Evolutionary conservation across 2,888 invertebrate genomes (phyloP).

Genomic region (Zeuzera pyrina): DNA sequence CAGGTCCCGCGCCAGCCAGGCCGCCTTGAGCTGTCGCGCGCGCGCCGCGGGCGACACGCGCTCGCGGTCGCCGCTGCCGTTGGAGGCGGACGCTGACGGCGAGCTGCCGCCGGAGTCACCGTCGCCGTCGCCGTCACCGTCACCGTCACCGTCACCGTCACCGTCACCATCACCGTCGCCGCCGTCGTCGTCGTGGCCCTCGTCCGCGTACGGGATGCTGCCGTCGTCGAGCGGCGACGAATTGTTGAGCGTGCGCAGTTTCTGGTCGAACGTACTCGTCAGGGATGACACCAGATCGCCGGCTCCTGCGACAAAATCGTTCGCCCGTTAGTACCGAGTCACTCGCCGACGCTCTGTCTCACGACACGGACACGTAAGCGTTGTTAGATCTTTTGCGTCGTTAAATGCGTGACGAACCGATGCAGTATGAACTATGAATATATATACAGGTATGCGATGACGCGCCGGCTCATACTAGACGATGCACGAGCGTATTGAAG

Average conservation of each 20-base stretch:
- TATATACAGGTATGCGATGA: conserved; percentile 18
- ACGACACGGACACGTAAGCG: conserved; percentile 40
- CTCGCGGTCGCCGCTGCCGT: conserved; percentile 16
- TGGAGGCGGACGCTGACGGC: conserved; percentile 35
- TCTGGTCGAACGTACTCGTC: conserved; percentile 89
- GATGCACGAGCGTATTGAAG: conserved; percentile 40
- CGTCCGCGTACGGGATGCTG: conserved; percentile 82
- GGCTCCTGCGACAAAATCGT: conserved; percentile 77
- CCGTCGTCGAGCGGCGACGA: conserved; percentile 77
- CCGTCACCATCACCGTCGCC: conserved; percentile 74
- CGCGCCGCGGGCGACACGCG: conserved; percentile 25
- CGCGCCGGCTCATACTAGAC: conserved; percentile 12
- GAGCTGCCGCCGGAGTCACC: conserved; percentile 45
- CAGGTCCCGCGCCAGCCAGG: conserved; percentile 58
- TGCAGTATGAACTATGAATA: conserved; percentile 23
- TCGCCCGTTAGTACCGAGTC: conserved; percentile 8
- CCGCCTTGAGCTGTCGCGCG: conserved; percentile 56
- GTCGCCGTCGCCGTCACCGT: conserved; percentile 74
- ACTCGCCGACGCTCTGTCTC: no score
- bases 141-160: conserved; percentile 81
- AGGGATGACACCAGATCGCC: conserved; percentile 87
- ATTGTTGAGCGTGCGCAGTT: conserved; percentile 82
- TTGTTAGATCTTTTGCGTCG: conserved; percentile 27
- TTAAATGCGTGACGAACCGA: conserved; percentile 24
- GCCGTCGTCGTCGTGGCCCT: conserved; percentile 74